A percentile compares a stretch with the other conserved stretches of the same genome.
These are phyloP conservation scores for Calameuta idolon DNA, from an alignment of 2,888 invertebrate species.

Conservation along the genomic window DNA sequence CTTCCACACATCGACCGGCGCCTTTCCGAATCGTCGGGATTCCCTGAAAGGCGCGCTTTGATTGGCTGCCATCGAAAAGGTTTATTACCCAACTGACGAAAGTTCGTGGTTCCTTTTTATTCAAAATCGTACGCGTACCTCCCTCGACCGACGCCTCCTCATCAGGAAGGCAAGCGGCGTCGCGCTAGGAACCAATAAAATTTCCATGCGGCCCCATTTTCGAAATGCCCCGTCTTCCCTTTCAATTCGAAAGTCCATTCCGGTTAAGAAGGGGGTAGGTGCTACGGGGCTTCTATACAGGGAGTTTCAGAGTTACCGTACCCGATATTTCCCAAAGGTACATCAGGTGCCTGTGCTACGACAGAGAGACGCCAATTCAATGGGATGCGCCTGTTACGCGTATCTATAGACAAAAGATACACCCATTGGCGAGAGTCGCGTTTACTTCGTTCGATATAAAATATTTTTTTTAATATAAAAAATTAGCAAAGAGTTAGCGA, in stretches of 20 bases:
- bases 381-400: neutral
- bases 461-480: neutral
- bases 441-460: neutral
- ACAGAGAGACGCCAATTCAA: neutral
- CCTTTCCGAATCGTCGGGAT: neutral
- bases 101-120: neutral
- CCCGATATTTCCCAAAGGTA: neutral
- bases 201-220: constrained; percentile 2
- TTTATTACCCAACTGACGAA: neutral
- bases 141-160: neutral
- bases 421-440: neutral
- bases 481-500: neutral
- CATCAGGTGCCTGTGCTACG: neutral
- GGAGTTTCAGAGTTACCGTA: neutral
- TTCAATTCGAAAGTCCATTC: neutral
- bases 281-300: neutral
- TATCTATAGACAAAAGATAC: neutral
- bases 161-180: constrained; percentile 5
- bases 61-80: neutral
- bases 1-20: neutral
- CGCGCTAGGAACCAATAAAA: constrained; percentile 3
- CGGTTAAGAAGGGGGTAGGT: neutral
- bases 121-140: neutral
- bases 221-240: neutral
- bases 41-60: neutral